Percentiles rank a stretch among this genome's conserved stretches.
These are phyloP conservation scores for Heloderma charlesbogerti DNA, from an alignment of 2,113 vertebrate genomes.

Conservation along the genomic window DNA sequence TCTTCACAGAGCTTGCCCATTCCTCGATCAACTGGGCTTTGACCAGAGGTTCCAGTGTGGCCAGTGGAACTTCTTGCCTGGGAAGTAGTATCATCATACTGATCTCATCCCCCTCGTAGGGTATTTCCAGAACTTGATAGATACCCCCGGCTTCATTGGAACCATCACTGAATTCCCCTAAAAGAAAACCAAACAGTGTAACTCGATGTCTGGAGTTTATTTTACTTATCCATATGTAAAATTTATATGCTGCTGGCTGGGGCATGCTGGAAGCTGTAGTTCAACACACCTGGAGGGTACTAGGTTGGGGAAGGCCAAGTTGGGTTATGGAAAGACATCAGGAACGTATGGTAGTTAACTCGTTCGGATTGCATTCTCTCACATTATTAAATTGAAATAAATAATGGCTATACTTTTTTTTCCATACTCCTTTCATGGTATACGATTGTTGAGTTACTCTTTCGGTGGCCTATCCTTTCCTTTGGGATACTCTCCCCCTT, in stretches of 20 bases:
- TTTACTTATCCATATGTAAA: background rate
- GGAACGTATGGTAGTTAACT: background rate
- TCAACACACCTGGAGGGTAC: background rate
- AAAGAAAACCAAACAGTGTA: slow-evolving; percentile 10
- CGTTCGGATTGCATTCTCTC: background rate
- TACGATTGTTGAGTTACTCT: no score
- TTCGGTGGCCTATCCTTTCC: background rate
- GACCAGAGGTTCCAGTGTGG: slow-evolving; percentile 90
- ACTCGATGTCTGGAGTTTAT: background rate
- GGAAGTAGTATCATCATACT: slow-evolving; percentile 96
- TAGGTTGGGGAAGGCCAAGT: no score
- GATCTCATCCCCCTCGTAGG: slow-evolving; percentile 93
- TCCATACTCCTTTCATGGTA: background rate
- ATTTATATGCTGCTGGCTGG: background rate
- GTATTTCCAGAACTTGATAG: slow-evolving; percentile 98
- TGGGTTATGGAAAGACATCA: background rate
- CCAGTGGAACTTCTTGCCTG: slow-evolving; percentile 95
- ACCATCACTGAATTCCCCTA: slow-evolving; percentile 98
- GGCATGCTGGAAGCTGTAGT: no score
- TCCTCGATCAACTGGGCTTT: slow-evolving; percentile 93
- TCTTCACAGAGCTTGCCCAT: slow-evolving; percentile 96
- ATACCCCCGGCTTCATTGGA: slow-evolving; percentile 96
- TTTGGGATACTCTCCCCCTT: background rate
- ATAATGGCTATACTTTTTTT: background rate
- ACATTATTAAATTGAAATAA: background rate